Evolutionary conservation across 2,888 invertebrate species (phyloP), one percentile per base, ranked within the genome.

Genomic region (Gnatocerus cornutus): DNA sequence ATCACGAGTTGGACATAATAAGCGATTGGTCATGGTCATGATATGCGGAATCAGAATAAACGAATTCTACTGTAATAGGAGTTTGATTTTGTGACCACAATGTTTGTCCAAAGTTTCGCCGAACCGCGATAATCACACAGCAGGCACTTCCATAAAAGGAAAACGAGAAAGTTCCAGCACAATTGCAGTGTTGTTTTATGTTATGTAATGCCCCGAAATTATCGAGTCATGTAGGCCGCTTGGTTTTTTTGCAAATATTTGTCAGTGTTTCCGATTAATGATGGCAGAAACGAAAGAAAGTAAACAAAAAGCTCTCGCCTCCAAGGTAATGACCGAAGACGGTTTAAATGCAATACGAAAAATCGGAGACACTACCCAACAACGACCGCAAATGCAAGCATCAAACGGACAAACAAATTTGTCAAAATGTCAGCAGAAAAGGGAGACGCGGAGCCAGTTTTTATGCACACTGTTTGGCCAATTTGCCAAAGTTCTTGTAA

Each of bases 371-470:
- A 56, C 41, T 39, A 41, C 39, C 50, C 8, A 41, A 62, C 50
- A 53, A 46, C 61, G 33, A 46, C 65, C 65, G 48, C 65, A 39
- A 55, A 30, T 43, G 53, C 52, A 45, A 7, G 56, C 56, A 58
- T 66, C 66, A 66, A 48, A 55, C 65, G 55, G 37, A 77, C 80
- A 81, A 82, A 82, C 81, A 82, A 78, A 82, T 82, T 82, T 81
- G 79, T 82, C 82, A 82, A 81, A 78, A 76, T 75, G 82, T 79
- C 82, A 78, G 73, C 73, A 68, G 69, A 67, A 68, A 73, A 74
- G 74, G 73, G 74, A 76, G 72, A 72, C 33, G 66, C 59, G 69
- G 71, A 59, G 68, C 43, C 68, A 56, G 71, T 76, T 78, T 79
- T 77, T 79, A 72, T 76, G 68, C 72, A 65, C 68, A 67, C 71